Evolutionary conservation across 2,888 invertebrate species (phyloP).

Genomic region (Dasysyrphus albostriatus): DNA sequence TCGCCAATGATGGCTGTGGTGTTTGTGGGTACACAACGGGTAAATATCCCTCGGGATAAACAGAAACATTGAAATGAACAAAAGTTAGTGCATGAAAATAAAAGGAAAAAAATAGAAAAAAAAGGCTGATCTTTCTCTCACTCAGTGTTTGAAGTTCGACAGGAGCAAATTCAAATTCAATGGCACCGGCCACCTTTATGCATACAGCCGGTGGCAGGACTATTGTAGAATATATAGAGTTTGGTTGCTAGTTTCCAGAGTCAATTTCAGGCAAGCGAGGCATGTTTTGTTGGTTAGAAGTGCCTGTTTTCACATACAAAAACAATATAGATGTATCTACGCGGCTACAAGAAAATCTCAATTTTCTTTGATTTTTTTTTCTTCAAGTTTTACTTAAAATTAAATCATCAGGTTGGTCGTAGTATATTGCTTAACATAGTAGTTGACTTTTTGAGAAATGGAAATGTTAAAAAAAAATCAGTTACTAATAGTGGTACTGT

Average conservation of each 20-base stretch:
- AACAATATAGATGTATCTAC: constrained; percentile 26
- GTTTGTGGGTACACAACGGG: constrained; percentile 69
- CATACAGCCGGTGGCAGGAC: constrained; percentile 1
- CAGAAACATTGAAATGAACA: constrained; percentile 72
- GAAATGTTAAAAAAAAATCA: too few relatives aligned
- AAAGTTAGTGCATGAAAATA: constrained; percentile 43
- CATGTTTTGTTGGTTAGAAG: constrained; percentile 37
- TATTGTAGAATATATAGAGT: neutral
- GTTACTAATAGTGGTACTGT: too few relatives aligned
- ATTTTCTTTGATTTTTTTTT: neutral
- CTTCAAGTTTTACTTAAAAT: neutral
- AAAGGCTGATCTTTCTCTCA: constrained; percentile 35
- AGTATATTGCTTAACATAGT: neutral
- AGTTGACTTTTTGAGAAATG: too few relatives aligned
- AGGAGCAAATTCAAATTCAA: constrained; percentile 73
- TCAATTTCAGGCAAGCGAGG: constrained; percentile 51
- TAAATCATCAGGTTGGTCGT: neutral
- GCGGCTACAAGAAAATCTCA: neutral
- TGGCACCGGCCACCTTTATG: constrained; percentile 32
- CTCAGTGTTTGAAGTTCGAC: constrained; percentile 52
- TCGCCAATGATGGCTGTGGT: constrained; percentile 62
- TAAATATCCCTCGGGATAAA: constrained; percentile 72
- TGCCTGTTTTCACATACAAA: constrained; percentile 56
- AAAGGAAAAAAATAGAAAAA: constrained; percentile 33
- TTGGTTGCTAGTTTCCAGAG: constrained; percentile 44